Base-by-base conservation (phyloP, 2,888 invertebrate species). In the Drosophila emarginata region DNA sequence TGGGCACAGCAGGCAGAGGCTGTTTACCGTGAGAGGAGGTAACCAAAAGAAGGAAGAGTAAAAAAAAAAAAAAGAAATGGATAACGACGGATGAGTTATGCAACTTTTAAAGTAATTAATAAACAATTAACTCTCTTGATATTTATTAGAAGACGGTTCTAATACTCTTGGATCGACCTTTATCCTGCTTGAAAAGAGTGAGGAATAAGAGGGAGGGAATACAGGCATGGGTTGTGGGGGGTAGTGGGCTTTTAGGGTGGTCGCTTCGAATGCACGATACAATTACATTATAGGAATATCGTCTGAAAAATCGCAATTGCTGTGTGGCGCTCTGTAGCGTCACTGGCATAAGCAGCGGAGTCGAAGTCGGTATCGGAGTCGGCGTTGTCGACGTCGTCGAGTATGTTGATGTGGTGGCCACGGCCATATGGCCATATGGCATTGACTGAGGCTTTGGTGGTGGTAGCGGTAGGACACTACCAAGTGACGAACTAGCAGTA, bases 211-310 rank as follows among this genome's bases (percentile, higher is more conserved):
- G 23, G 0, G 1, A 36, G 18, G 32, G 56, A n/a, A 21, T 26
- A 5, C 26, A 26, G 26, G 7, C 5, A 6, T 26, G 15, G 60
- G 14, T 11, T 28, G 23, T 32, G 45, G n/a, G 26, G 15, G 18
- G 21, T 4, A 28, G n/a, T 15, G 15, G 18, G 21, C 2, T 26
- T 26, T 9, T 32, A 9, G 23, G 60, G 51, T 4, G 40, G 56
- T 51, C 75, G 67, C 67, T 67, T 76, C 72, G 88, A 85, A 87
- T 83, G 84, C 85, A 86, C 90, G 90, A 90, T 90, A 90, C 90
- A 88, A 90, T 90, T 90, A 90, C 90, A 90, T 90, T 89, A 89
- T 90, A 90, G 71, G 90, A 88, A 82, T 88, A 89, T 79, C 90
- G 89, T 90, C 90, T 87, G 80, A 90, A 90, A 79, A 90, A 90